Base-by-base conservation (phyloP, 2,797 vertebrate species). In the Acrossocheilus fasciatus region DNA sequence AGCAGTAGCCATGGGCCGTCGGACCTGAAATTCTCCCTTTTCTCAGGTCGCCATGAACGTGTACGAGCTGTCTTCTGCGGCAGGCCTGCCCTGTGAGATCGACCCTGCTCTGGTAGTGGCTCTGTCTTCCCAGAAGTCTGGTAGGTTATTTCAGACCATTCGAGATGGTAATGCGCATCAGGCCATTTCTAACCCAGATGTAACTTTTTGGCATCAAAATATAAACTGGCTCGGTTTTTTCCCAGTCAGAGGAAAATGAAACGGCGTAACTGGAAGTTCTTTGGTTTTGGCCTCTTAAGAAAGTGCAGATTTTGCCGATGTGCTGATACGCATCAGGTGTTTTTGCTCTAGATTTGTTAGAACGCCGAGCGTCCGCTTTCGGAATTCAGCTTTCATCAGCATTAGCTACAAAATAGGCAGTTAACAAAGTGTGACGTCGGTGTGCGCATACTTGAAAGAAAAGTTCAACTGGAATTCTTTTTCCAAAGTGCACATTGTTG, bases 21-120 rank as follows among this genome's bases (percentile, higher is more conserved):
- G 6, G 68, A 75, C 15, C 77, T 74, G 52, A 80, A 57, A 72
- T n/a, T 36, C 54, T 80, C 18, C 34, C 30, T 78, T 84, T 52
- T 76, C 43, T 72, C 88, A 99, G 98, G 98, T 99, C 95, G 98
- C 98, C 89, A 99, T 99, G 98, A 99, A 99, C 76, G 98, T 99
- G 69, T 99, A 99, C 75, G 98, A 99, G 91, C 95, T 99, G 87
- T 99, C 98, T 4, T 99, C 98, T 26, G 98, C 98, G 14, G 98
- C 98, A 77, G 98, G 98, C 50, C 91, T 99, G 83, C 98, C 98
- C 84, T 99, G 98, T 81, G 98, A 99, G 94, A 99, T 99, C 68
- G 98, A 99, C 94, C 98, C 98, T 8, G 98, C 98, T 11, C 94
- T 99, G 91, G 98, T 99, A 0, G 98, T 99, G 90, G 98, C 98